phyloP scores from a whole-genome alignment of 2,797 vertebrate genomes.

The Schizopygopsis malacanthus region DNA sequence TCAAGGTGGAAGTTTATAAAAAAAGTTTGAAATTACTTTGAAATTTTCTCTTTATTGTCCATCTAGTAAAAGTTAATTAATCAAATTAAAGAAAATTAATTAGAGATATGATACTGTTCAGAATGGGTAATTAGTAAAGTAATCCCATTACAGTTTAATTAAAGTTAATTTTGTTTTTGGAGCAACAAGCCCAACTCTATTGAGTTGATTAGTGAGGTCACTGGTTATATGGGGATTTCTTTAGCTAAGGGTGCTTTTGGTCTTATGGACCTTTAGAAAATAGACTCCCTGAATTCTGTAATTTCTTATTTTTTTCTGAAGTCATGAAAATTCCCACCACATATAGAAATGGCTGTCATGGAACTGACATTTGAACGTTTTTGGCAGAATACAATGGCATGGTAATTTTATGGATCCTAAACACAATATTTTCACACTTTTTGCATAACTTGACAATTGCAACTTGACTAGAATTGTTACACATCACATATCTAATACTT shows the following conservation, averaged over 20 bases:
- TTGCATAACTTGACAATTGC: neutral
- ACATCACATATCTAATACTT: neutral
- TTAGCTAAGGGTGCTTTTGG: neutral
- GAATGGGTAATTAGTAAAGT: neutral
- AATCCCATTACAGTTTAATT: conserved; percentile 7
- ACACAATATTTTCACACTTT: neutral
- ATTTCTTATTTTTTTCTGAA: neutral
- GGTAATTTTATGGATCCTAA: neutral
- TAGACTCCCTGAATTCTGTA: neutral
- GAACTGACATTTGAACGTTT: neutral
- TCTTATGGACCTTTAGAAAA: neutral
- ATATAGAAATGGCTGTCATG: neutral
- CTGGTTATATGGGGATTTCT: neutral
- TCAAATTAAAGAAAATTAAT: neutral
- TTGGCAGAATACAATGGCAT: neutral
- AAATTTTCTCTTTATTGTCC: neutral
- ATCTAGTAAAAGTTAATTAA: neutral
- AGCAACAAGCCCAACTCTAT: neutral
- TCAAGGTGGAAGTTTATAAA: neutral
- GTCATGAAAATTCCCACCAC: neutral
- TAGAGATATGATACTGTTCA: neutral
- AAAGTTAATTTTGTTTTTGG: neutral
- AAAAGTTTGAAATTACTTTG: neutral
- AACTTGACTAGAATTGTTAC: neutral
- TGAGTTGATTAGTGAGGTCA: neutral